Percentiles rank a stretch among this genome's conserved stretches.
Evolutionary conservation across 2,888 invertebrate genomes (phyloP).

Genomic region (Trichacis sp.): DNA sequence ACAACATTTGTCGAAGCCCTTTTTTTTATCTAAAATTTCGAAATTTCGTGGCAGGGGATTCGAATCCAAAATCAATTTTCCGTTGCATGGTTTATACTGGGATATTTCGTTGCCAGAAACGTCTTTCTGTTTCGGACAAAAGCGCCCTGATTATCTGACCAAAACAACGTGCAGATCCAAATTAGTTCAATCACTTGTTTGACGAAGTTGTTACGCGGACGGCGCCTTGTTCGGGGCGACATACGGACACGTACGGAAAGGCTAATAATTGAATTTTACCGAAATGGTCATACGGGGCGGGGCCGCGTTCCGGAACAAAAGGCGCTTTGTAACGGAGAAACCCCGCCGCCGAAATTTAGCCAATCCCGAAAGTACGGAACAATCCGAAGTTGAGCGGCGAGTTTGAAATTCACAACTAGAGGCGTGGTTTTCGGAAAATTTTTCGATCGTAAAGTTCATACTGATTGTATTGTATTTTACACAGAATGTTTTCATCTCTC

Average conservation of each 20-base stretch:
- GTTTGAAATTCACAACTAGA: too few relatives aligned
- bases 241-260: background rate
- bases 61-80: slow-evolving; percentile 26
- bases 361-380: background rate
- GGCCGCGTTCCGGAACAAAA: background rate
- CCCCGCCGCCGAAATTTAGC: background rate
- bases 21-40: background rate
- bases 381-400: too few relatives aligned
- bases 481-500: too few relatives aligned
- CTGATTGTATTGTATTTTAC: too few relatives aligned
- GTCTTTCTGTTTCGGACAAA: slow-evolving; percentile 3
- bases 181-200: background rate
- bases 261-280: background rate
- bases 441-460: too few relatives aligned
- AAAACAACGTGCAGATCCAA: background rate
- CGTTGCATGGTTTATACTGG: background rate
- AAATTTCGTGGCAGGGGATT: slow-evolving; percentile 24
- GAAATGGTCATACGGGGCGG: background rate
- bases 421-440: too few relatives aligned
- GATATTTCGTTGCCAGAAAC: background rate
- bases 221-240: background rate
- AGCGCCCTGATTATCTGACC: background rate
- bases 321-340: background rate
- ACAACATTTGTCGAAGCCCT: too few relatives aligned
- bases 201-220: background rate